Percentiles rank a stretch among this genome's conserved stretches.
These are phyloP conservation scores for Ptycholaimellus sp. DNA, from an alignment of 2,888 invertebrate species.

Conservation along the genomic window DNA sequence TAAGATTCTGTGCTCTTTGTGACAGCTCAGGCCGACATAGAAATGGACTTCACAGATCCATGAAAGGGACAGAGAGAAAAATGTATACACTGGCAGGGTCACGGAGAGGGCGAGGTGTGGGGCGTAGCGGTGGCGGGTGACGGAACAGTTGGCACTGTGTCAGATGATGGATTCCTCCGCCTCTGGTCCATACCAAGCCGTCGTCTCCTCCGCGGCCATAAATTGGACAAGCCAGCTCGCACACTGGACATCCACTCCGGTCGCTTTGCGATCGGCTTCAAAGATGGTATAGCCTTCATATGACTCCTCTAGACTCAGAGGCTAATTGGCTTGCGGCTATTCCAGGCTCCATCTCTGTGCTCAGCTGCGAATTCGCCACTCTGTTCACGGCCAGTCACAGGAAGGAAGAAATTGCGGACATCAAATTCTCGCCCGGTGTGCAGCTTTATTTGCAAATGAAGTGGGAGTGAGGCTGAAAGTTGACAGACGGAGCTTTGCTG, in stretches of 20 bases:
- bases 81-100: too few relatives aligned
- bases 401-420: constrained; percentile 29
- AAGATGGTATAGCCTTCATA: constrained; percentile 16
- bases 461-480: too few relatives aligned
- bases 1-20: too few relatives aligned
- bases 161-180: constrained; percentile 28
- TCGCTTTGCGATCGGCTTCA: constrained; percentile 28
- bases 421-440: constrained; percentile 30
- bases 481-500: constrained; percentile 17
- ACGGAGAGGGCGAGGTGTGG: constrained; percentile 30
- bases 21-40: too few relatives aligned
- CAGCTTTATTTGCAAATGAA: too few relatives aligned
- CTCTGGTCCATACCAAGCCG: constrained; percentile 25
- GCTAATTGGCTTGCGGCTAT: too few relatives aligned
- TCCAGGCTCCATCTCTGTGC: not conserved
- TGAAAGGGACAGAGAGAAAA: too few relatives aligned
- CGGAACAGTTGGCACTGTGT: constrained; percentile 26
- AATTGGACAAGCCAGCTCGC: too few relatives aligned
- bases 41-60: too few relatives aligned
- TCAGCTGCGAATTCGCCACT: constrained; percentile 22
- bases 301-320: too few relatives aligned
- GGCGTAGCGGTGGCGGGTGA: constrained; percentile 26
- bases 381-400: constrained; percentile 26
- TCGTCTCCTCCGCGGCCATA: too few relatives aligned
- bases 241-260: too few relatives aligned